These are phyloP conservation scores for Hipposideros armiger DNA, from an alignment of 2,113 vertebrate species.

Conservation along the genomic window DNA sequence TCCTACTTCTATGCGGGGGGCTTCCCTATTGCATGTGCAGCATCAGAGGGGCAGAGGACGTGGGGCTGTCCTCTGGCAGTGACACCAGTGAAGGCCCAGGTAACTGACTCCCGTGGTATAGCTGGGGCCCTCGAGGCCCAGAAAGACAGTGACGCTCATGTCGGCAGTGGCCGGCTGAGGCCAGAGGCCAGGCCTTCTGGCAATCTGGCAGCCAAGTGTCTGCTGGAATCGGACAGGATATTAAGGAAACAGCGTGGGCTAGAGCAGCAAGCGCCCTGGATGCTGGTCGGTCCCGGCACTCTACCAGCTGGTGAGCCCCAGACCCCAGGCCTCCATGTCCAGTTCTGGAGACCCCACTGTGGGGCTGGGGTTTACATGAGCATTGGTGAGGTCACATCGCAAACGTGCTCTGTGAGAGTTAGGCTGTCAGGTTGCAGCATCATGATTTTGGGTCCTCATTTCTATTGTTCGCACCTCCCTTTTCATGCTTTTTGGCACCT, in stretches of 20 bases:
- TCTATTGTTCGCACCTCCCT: neutral
- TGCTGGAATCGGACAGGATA: neutral
- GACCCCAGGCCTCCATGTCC: neutral
- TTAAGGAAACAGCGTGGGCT: neutral
- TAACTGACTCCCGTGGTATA: neutral
- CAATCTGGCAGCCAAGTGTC: neutral
- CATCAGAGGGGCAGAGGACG: neutral
- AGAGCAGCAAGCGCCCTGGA: fast-evolving
- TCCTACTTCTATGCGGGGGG: neutral
- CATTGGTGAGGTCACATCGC: fast-evolving
- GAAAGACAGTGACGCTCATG: fast-evolving
- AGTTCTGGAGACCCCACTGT: fast-evolving
- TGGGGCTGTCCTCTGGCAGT: neutral
- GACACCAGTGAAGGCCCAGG: neutral
- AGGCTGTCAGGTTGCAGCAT: neutral
- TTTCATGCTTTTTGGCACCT: neutral
- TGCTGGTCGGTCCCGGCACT: fast-evolving
- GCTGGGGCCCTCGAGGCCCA: neutral
- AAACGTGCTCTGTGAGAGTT: too few species aligned
- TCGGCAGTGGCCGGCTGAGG: neutral
- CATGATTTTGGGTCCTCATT: fast-evolving
- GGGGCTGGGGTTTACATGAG: fast-evolving
- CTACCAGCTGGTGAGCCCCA: neutral
- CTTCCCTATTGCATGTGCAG: fast-evolving
- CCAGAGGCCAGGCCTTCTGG: neutral